These are phyloP conservation scores for Ceramica pisi DNA, from an alignment of 2,888 invertebrate genomes.

Conservation along the genomic window DNA sequence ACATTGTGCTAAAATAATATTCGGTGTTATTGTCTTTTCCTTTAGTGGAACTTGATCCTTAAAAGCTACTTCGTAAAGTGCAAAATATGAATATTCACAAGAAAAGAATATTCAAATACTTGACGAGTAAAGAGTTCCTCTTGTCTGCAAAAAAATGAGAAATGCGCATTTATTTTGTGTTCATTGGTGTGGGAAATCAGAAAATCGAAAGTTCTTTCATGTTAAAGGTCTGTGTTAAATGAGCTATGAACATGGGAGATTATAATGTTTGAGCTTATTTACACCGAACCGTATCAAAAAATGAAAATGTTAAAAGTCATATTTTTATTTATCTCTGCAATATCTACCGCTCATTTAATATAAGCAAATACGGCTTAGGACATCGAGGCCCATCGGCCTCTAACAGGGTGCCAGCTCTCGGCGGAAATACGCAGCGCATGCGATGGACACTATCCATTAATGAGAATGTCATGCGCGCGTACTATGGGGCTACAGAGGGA, in stretches of 20 bases:
- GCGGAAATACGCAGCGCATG: too few relatives aligned
- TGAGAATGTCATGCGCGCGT: too few relatives aligned
- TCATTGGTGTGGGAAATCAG: constrained; percentile 71
- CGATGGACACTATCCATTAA: too few relatives aligned
- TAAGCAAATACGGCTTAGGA: too few relatives aligned
- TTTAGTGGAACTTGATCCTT: constrained; percentile 31
- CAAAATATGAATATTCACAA: constrained; percentile 12
- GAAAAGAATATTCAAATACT: constrained; percentile 37
- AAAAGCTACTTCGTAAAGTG: background rate
- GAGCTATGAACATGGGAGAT: constrained; percentile 70
- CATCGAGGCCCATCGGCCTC: too few relatives aligned
- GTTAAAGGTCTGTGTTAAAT: constrained; percentile 74
- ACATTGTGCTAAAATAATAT: constrained; percentile 22
- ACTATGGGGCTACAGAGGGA: too few relatives aligned
- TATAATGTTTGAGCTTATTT: constrained; percentile 51
- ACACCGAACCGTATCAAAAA: constrained; percentile 53
- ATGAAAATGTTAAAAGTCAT: background rate
- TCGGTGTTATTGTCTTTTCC: background rate
- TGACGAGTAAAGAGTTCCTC: constrained; percentile 50
- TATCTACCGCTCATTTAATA: too few relatives aligned
- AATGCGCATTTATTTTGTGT: constrained; percentile 71
- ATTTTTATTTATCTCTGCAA: too few relatives aligned
- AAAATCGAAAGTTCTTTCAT: constrained; percentile 72
- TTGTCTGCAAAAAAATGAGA: constrained; percentile 60
- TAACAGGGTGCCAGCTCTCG: too few relatives aligned